Conservation (phyloP, 2,113 vertebrate species). For the Orthonyx spaldingii region DNA sequence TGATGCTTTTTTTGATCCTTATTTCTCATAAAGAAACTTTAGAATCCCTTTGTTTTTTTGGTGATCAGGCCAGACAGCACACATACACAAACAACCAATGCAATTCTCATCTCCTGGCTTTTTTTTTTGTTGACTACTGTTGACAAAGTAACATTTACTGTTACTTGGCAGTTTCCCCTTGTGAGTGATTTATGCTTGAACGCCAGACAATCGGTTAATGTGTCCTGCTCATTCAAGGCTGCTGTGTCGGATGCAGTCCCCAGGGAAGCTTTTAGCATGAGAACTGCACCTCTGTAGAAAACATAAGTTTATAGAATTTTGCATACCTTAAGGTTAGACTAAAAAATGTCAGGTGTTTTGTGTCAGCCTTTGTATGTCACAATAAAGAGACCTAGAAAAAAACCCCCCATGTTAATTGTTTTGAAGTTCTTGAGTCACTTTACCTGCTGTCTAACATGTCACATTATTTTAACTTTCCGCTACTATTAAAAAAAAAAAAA, state of each 20-base stretch:
- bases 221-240: neutral
- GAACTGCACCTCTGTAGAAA: neutral
- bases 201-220: accelerated
- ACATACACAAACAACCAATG: neutral
- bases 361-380: neutral
- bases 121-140: neutral
- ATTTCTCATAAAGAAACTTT: neutral
- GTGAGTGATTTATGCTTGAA: neutral
- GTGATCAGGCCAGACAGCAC: neutral
- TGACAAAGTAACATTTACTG: neutral
- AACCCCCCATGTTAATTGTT: accelerated
- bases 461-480: neutral
- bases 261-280: neutral
- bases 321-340: neutral
- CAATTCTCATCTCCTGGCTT: neutral
- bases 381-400: neutral
- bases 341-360: neutral
- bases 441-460: neutral
- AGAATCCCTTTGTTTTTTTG: neutral
- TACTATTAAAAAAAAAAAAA: neutral
- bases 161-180: neutral
- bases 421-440: neutral
- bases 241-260: neutral
- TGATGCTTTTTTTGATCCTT: neutral
- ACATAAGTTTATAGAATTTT: neutral